Evolutionary conservation across 1,140 invertebrate genomes (phyloP).

Genomic region (Luehdorfia chinensis): DNA sequence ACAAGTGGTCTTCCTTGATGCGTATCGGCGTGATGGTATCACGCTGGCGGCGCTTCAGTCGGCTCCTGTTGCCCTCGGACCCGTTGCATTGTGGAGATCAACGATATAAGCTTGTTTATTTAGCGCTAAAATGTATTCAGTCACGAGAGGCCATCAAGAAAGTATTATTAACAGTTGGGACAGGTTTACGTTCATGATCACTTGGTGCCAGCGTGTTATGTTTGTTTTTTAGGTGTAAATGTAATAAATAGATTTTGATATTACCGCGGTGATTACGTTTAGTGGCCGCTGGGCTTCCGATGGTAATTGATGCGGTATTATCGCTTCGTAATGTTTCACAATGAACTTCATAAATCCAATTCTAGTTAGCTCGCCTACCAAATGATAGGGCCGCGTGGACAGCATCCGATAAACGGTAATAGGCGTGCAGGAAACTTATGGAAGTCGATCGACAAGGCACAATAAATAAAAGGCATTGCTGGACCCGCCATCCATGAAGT

Average conservation of each 20-base stretch:
- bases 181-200: conserved; percentile 37
- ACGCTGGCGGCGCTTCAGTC: conserved; percentile 64
- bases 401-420: conserved; percentile 66
- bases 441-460: conserved; percentile 49
- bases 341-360: no score
- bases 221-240: conserved; percentile 38
- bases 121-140: conserved; percentile 69
- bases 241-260: conserved; percentile 41
- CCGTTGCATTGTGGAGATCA: conserved; percentile 63
- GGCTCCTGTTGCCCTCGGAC: conserved; percentile 57
- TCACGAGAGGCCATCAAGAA: conserved; percentile 57
- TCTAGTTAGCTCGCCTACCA: conserved; percentile 48
- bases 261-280: no score
- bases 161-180: conserved; percentile 41
- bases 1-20: conserved; percentile 76
- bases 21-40: conserved; percentile 73
- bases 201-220: conserved; percentile 41
- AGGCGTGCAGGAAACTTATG: conserved; percentile 60
- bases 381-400: conserved; percentile 48
- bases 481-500: conserved; percentile 63
- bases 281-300: no score
- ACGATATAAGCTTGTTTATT: conserved; percentile 72
- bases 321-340: no score
- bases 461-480: conserved; percentile 60
- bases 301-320: no score